Evolutionary conservation across 2,797 vertebrate genomes (phyloP).

Genomic region (Myotis planiceps): DNA sequence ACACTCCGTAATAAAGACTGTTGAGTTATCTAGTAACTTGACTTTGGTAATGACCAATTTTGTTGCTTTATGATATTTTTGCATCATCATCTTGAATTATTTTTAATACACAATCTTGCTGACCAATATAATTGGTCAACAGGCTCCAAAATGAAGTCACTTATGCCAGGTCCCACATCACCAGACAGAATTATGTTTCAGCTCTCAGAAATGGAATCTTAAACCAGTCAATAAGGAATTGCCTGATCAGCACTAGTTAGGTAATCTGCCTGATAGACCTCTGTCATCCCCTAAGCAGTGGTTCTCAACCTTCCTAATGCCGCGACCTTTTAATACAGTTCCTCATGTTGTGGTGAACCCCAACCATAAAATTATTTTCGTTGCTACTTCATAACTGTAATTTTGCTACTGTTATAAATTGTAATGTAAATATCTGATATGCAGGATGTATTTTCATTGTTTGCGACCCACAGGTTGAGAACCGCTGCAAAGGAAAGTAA

Average conservation of each 20-base stretch:
- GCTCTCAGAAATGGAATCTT: background rate
- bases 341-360: too few relatives aligned
- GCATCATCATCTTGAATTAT: background rate
- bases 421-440: too few relatives aligned
- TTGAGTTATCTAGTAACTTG: conserved; percentile 8
- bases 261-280: background rate
- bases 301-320: too few relatives aligned
- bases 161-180: background rate
- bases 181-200: background rate
- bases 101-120: background rate
- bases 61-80: conserved; percentile 30
- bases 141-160: background rate
- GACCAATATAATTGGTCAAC: background rate
- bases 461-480: too few relatives aligned
- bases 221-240: background rate
- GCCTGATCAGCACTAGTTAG: background rate
- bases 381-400: too few relatives aligned
- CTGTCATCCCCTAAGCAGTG: background rate
- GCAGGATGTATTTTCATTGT: too few relatives aligned
- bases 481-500: background rate
- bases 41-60: conserved; percentile 18
- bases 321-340: too few relatives aligned
- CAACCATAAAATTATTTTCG: too few relatives aligned
- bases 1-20: background rate
- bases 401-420: too few relatives aligned